Base-by-base conservation (phyloP, 1,140 invertebrate genomes). In the Drosophila equinoxialis region DNA sequence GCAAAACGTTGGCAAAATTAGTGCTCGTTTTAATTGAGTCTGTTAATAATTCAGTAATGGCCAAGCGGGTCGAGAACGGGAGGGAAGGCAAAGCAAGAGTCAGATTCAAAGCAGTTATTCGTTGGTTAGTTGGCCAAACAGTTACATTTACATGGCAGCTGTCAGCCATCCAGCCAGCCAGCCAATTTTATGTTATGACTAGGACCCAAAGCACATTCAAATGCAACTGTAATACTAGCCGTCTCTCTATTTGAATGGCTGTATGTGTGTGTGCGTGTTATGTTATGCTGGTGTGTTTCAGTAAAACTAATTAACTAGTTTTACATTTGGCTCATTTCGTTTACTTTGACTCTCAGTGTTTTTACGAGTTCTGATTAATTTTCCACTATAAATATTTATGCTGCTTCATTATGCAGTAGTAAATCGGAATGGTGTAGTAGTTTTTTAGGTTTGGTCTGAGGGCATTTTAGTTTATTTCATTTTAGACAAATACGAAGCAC, bases 1-100 rank as follows among this genome's bases (percentile, higher is more conserved):
- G 23, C 73, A 35, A 62, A 69, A 58, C 64, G 77, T 60, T 74
- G 61, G 77, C 70, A 71, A 87, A 87, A 87, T 87, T 89, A 87
- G 84, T 80, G 68, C 77, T 84, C 71, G 84, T 62, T 87, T 89
- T 87, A 87, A 87, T 87, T 87, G 84, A 87, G 84, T 87, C 84
- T 87, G 80, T 87, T 89, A 87, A 87, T 87, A 87, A 89, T 87
- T 87, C 74, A 87, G 84, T 89, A 84, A 89, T 83, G 77, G 80
- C 77, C 83, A 80, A 58, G 68, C 6, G 8, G 17, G 17, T 39
- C 0, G 37, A 13, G 0, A 20, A 11, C n/a, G 45, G 45, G 6
- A 7, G 17, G 17, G 67, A 65, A 82, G 66, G n/a, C 65, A 74
- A 61, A 71, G 61, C 68, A 76, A 35, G 66, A 70, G 55, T 42